phyloP scores from a whole-genome alignment of 2,888 invertebrate genomes.

The Lepetodrilus schrolli region DNA sequence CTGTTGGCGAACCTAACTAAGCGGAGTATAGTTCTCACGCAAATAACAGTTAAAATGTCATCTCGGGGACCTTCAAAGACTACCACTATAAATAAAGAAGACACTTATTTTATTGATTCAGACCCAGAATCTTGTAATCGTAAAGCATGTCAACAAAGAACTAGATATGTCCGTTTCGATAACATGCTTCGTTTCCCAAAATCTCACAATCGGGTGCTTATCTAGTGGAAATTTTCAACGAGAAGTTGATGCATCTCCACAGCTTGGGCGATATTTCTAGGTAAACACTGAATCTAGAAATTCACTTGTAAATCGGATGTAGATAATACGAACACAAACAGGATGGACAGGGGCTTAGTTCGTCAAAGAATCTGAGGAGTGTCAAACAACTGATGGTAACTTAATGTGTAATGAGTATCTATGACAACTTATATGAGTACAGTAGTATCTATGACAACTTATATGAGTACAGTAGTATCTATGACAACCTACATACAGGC shows the following conservation, averaged over 20 bases:
- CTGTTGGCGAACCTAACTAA: background rate
- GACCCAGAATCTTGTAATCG: slow-evolving; percentile 19
- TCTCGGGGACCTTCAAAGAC: slow-evolving; percentile 5
- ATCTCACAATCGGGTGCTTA: background rate
- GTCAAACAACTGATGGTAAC: too few species aligned
- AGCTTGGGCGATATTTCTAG: background rate
- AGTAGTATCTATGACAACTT: too few species aligned
- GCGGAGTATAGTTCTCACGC: background rate
- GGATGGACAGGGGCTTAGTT: too few species aligned
- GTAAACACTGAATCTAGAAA: background rate
- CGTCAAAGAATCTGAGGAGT: too few species aligned
- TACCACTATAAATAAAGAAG: background rate
- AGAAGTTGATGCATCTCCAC: background rate
- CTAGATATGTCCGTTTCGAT: background rate
- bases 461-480: too few species aligned
- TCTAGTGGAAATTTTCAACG: background rate
- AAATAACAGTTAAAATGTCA: slow-evolving; percentile 23
- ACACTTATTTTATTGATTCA: slow-evolving; percentile 21
- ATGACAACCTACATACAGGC: too few species aligned
- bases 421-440: too few species aligned
- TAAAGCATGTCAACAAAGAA: background rate
- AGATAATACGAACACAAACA: background rate
- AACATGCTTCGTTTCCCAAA: background rate
- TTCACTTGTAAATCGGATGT: background rate
- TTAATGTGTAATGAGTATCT: too few species aligned